phyloP scores from a whole-genome alignment of 2,888 invertebrate genomes.

The Lycophotia porphyrea region DNA sequence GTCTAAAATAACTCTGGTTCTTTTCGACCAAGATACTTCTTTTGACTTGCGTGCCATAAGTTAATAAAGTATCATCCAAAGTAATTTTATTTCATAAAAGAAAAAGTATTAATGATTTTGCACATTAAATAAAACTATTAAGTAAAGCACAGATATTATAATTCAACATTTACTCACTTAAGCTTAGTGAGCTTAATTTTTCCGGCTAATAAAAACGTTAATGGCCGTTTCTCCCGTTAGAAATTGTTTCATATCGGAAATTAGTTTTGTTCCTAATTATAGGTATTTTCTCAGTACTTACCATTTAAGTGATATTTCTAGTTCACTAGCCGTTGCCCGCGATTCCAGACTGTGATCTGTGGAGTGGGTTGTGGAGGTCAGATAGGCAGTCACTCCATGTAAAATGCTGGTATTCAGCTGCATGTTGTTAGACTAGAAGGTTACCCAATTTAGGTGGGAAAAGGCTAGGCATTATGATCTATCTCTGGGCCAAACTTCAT shows the following conservation, averaged over 20 bases:
- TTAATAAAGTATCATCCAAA: slow-evolving; percentile 10
- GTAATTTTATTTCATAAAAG: slow-evolving; percentile 3
- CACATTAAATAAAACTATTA: slow-evolving; percentile 25
- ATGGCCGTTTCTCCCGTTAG: slow-evolving; percentile 25
- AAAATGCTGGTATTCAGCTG: too few relatives aligned
- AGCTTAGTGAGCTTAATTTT: slow-evolving; percentile 34
- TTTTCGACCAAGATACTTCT: neutral
- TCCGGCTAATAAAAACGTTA: slow-evolving; percentile 19
- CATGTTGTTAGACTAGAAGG: too few relatives aligned
- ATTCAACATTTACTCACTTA: slow-evolving; percentile 21
- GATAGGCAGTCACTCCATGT: too few relatives aligned
- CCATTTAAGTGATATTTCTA: neutral
- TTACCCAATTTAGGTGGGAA: too few relatives aligned
- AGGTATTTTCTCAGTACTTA: slow-evolving; percentile 3
- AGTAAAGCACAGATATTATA: slow-evolving; percentile 14
- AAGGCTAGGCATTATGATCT: neutral
- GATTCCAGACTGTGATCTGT: neutral
- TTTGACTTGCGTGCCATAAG: slow-evolving; percentile 12
- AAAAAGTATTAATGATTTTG: slow-evolving; percentile 16
- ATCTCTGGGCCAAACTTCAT: neutral
- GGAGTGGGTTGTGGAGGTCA: too few relatives aligned
- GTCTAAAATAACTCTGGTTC: neutral
- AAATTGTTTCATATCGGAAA: slow-evolving; percentile 41
- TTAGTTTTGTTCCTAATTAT: slow-evolving; percentile 48
- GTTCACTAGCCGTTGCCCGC: neutral